Evolutionary conservation across 2,888 invertebrate genomes (phyloP).

Genomic region (Tetragnatha montana): DNA sequence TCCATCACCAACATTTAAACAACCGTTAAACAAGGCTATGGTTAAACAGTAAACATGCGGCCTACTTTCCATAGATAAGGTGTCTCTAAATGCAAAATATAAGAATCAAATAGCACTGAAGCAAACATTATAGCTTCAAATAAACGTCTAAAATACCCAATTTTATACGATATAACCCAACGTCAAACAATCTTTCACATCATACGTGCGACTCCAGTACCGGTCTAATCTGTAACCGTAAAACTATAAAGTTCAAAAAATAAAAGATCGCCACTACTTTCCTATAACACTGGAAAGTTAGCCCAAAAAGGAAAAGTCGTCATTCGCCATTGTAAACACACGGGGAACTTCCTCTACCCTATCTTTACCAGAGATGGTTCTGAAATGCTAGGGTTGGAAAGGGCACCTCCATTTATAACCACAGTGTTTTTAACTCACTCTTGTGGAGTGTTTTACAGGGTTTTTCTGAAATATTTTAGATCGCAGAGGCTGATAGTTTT

Average conservation of each 20-base stretch:
- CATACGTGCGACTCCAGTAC: slow-evolving; percentile 17
- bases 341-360: slow-evolving; percentile 17
- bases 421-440: neutral
- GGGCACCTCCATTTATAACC: neutral
- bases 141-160: slow-evolving; percentile 16
- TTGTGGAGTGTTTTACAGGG: neutral
- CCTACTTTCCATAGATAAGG: too few species aligned
- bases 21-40: too few species aligned
- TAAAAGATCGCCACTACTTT: slow-evolving; percentile 5
- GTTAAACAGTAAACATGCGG: too few species aligned
- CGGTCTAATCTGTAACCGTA: slow-evolving; percentile 28
- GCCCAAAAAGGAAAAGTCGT: neutral
- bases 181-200: slow-evolving; percentile 6
- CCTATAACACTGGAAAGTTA: neutral
- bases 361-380: slow-evolving; percentile 13
- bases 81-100: neutral
- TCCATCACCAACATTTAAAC: too few species aligned
- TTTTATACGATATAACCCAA: slow-evolving; percentile 20
- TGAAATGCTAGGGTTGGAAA: neutral
- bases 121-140: slow-evolving; percentile 5
- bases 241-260: slow-evolving; percentile 41
- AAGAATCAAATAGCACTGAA: slow-evolving; percentile 2
- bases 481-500: too few species aligned
- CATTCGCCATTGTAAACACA: slow-evolving; percentile 38
- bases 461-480: too few species aligned